Percentiles rank a stretch among this genome's conserved stretches.
These are phyloP conservation scores for Basileuterus tristriatus DNA, from an alignment of 2,797 vertebrate genomes.

Conservation along the genomic window DNA sequence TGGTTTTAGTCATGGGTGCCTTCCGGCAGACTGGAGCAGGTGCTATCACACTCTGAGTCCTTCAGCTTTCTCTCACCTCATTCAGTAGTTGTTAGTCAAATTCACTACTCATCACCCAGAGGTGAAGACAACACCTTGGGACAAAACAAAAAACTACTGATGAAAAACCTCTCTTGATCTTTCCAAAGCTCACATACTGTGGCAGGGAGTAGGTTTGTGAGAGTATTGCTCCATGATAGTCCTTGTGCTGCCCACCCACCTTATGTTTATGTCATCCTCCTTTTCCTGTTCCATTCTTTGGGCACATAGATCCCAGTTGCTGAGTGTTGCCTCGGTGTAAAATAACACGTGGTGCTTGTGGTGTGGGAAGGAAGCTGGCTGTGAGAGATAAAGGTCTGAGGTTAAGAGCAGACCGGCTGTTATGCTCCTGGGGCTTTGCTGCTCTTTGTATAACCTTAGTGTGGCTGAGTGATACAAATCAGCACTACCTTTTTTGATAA, in stretches of 20 bases:
- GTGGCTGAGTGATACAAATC: slow-evolving; percentile 68
- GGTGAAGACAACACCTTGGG: not conserved
- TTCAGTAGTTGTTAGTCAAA: not conserved
- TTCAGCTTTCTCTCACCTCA: slow-evolving; percentile 9
- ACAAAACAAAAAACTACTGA: not conserved
- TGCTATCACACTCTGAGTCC: not conserved
- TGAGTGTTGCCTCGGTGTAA: slow-evolving; percentile 39
- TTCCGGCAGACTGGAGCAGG: not conserved
- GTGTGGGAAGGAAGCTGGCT: slow-evolving; percentile 78
- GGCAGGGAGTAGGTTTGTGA: not conserved
- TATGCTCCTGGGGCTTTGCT: slow-evolving; percentile 66
- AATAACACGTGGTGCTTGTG: slow-evolving; percentile 56
- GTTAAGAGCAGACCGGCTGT: slow-evolving; percentile 71
- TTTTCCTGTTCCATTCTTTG: slow-evolving; percentile 21
- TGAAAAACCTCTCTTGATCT: not conserved
- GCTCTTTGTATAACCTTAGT: slow-evolving; percentile 72
- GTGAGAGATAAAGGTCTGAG: slow-evolving; percentile 77
- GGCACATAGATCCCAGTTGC: slow-evolving; percentile 26
- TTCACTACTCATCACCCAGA: not conserved
- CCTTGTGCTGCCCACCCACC: not conserved
- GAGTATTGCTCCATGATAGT: not conserved
- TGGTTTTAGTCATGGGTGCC: not conserved
- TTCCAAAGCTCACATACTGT: not conserved
- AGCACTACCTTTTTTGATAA: slow-evolving; percentile 64
- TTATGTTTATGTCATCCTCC: not conserved